Conservation (phyloP, 2,797 vertebrate genomes). For the Cercopithecus diana region DNA sequence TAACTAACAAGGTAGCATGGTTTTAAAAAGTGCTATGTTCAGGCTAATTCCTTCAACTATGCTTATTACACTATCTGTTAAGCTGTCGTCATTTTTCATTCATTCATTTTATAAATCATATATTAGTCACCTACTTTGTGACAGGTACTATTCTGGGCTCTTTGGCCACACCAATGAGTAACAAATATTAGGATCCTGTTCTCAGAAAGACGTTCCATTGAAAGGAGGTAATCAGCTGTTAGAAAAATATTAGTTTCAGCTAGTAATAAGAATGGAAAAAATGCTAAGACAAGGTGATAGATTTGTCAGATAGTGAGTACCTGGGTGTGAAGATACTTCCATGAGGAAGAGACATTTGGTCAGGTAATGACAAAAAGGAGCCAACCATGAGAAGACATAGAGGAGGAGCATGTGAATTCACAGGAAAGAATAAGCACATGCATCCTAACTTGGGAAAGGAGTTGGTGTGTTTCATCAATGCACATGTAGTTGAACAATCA, state of each 20-base stretch:
- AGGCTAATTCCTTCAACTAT: not conserved
- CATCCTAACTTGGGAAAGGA: not conserved
- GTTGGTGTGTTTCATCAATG: not conserved
- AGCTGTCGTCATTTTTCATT: not conserved
- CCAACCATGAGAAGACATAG: not conserved
- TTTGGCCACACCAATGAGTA: not conserved
- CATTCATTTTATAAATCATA: not conserved
- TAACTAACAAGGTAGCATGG: not conserved
- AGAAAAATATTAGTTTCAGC: not conserved
- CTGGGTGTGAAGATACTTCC: not conserved
- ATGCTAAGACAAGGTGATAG: not conserved
- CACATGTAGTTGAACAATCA: not conserved
- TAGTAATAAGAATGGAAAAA: not conserved
- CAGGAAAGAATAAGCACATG: not conserved
- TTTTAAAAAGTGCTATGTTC: not conserved
- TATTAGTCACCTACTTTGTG: not conserved
- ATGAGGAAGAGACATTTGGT: not conserved
- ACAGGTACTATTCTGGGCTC: not conserved
- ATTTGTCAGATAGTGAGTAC: not conserved
- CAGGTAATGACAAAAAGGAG: not conserved
- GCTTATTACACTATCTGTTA: not conserved
- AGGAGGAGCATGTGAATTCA: not conserved
- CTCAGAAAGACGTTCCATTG: not conserved
- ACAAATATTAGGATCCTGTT: not conserved
- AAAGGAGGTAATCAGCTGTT: not conserved